Evolutionary conservation across 1,140 invertebrate species (phyloP).

Genomic region (Oncopodura yosiiana): DNA sequence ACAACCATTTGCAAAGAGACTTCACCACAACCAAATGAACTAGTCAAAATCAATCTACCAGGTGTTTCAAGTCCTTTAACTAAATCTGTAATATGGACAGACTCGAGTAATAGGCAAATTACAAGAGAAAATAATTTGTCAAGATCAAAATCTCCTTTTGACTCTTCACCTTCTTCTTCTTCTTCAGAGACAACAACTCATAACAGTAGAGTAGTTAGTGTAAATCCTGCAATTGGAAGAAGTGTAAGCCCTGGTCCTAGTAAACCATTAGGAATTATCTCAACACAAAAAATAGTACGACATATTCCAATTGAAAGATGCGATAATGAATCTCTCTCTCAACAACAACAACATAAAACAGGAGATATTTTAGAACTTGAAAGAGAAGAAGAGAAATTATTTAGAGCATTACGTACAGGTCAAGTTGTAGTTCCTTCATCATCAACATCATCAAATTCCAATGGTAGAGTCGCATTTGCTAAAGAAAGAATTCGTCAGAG

Average conservation of each 20-base stretch:
- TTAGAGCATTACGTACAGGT: slow-evolving; percentile 65
- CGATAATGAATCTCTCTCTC: not conserved
- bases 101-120: slow-evolving; percentile 15
- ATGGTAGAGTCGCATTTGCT: slow-evolving; percentile 28
- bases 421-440: slow-evolving; percentile 28
- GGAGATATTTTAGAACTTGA: slow-evolving; percentile 53
- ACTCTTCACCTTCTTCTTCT: too few species aligned
- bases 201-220: too few species aligned
- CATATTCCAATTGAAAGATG: slow-evolving; percentile 30
- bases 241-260: not conserved
- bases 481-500: slow-evolving; percentile 54
- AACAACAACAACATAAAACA: not conserved
- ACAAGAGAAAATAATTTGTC: slow-evolving; percentile 20
- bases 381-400: slow-evolving; percentile 64
- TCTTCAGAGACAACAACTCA: too few species aligned
- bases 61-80: not conserved
- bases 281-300: not conserved
- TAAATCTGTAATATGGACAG: slow-evolving; percentile 22
- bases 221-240: too few species aligned
- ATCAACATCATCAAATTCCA: slow-evolving; percentile 3
- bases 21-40: not conserved
- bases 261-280: too few species aligned
- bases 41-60: not conserved
- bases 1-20: not conserved
- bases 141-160: not conserved